Base-by-base conservation (phyloP, 2,113 vertebrate species). In the Dinomys branickii region DNA sequence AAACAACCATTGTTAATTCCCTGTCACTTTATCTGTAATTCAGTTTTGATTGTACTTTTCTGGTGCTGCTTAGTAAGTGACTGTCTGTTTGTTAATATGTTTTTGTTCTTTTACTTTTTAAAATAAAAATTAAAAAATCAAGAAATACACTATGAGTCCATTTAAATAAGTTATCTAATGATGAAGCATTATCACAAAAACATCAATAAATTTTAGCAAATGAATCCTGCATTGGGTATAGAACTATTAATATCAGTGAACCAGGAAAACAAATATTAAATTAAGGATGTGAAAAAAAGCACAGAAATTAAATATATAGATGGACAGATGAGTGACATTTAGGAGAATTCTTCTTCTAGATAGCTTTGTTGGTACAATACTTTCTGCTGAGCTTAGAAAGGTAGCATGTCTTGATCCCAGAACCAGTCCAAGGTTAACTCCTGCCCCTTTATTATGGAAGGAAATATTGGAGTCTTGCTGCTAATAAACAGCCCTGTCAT, bases 401-500 rank as follows among this genome's bases (percentile, higher is more conserved):
- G 33, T 10, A 44, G 3, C 47, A 19, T 92, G 82, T 94, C 63
- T 85, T 95, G 59, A 94, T 95, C 38, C 24, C 35, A 77, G 88
- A 90, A 81, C 0, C 0, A 47, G 35, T 13, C 58, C 13, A 30
- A 71, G 78, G 59, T 71, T 22, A 44, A 90, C 35, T 59, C 59
- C 63, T 78, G 30, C 63, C 95, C n/a, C 54, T 94, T 95, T 94
- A 77, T 87, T 30, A 41, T 17, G 78, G 63, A 92, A 81, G 90
- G 80, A 54, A 96, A 41, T 38, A 89, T 35, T 33, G 61, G 95
- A 95, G 28, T 3, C 69, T 95, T 47, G 7, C 69, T 92, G 65
- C 81, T 92, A 96, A 96, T 92, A 96, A 95, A 95, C 80, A 69
- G 30, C 26, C 67, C 84, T 94, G 67, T 85, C 95, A 85, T 24